phyloP scores from a whole-genome alignment of 2,113 vertebrate species.

The Amblyopsis rosae region DNA sequence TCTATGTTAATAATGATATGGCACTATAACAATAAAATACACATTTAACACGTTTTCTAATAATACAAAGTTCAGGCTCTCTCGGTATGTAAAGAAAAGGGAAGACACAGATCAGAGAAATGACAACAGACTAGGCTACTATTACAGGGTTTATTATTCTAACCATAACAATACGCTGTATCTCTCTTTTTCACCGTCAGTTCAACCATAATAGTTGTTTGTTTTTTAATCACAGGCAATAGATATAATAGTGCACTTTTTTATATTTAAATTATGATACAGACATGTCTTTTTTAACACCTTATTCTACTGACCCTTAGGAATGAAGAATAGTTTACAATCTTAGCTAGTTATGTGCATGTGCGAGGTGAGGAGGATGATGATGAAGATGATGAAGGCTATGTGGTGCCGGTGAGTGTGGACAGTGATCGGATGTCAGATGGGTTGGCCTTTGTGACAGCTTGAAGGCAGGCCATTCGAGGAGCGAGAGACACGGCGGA shows the following conservation, averaged over 20 bases:
- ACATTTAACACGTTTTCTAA: too few relatives aligned
- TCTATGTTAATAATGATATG: too few relatives aligned
- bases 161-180: conserved; percentile 1
- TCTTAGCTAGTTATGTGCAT: conserved; percentile 65
- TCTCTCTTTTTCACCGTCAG: conserved; percentile 77
- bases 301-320: conserved; percentile 77
- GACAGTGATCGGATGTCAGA: conserved; percentile 57
- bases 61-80: too few relatives aligned
- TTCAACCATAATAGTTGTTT: conserved; percentile 75
- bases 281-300: conserved; percentile 79
- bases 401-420: conserved; percentile 51
- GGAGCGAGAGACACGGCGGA: conserved; percentile 44
- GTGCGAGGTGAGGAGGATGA: conserved; percentile 60
- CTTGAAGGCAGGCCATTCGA: conserved; percentile 32
- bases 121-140: too few relatives aligned
- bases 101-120: too few relatives aligned
- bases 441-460: conserved; percentile 44
- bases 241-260: conserved; percentile 81
- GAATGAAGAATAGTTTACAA: conserved; percentile 79
- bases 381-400: conserved; percentile 54
- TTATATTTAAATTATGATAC: conserved; percentile 81
- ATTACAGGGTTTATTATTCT: too few relatives aligned
- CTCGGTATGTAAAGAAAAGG: too few relatives aligned
- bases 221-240: conserved; percentile 76
- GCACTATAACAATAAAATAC: too few relatives aligned